These are phyloP conservation scores for Philereme vetulata DNA, from an alignment of 2,888 invertebrate genomes.

Conservation along the genomic window DNA sequence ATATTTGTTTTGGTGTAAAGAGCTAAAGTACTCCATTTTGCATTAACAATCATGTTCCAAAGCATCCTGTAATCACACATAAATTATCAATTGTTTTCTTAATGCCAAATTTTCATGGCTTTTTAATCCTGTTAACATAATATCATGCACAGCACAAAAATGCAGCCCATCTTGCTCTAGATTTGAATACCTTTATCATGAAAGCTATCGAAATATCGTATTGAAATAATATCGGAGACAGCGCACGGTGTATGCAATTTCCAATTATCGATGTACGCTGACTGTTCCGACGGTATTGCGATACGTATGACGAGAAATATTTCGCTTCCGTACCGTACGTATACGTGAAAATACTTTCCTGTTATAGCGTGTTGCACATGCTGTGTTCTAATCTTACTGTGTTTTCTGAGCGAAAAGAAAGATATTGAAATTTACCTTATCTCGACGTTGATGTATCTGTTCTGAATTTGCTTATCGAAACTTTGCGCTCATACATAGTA, in stretches of 20 bases:
- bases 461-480: constrained; percentile 8
- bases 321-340: constrained; percentile 49
- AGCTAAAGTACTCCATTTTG: no score
- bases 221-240: constrained; percentile 54
- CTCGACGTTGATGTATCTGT: not conserved
- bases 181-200: constrained; percentile 33
- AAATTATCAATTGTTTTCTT: no score
- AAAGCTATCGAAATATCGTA: constrained; percentile 42
- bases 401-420: constrained; percentile 33
- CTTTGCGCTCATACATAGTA: not conserved
- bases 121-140: no score
- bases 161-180: not conserved
- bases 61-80: no score
- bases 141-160: no score
- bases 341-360: constrained; percentile 39
- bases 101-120: no score
- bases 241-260: constrained; percentile 56
- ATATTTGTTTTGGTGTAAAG: no score
- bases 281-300: constrained; percentile 55
- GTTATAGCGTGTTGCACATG: constrained; percentile 36
- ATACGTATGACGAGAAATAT: constrained; percentile 56
- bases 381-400: constrained; percentile 50
- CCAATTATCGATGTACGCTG: constrained; percentile 64
- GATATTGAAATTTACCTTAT: constrained; percentile 32
- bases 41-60: no score